Percentiles rank a stretch among this genome's conserved stretches.
phyloP scores from a whole-genome alignment of 2,797 vertebrate genomes.

The Spizella passerina region DNA sequence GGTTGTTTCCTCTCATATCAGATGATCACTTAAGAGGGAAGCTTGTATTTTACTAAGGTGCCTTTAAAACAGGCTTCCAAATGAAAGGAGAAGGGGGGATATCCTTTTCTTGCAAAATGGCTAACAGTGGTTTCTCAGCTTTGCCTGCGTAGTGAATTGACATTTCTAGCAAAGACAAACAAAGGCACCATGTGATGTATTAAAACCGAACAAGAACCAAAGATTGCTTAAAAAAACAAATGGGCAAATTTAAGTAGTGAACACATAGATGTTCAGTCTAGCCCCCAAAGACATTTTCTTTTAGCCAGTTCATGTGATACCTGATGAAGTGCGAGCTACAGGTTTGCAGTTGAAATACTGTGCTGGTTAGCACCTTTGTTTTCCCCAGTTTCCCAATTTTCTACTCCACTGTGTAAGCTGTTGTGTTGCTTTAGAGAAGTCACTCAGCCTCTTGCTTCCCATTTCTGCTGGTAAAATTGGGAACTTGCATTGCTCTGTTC shows the following conservation, averaged over 20 bases:
- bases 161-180: neutral
- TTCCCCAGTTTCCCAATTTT: neutral
- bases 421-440: neutral
- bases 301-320: neutral
- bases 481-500: neutral
- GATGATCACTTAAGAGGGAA: neutral
- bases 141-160: neutral
- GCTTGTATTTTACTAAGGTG: neutral
- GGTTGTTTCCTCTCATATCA: neutral
- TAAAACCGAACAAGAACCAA: neutral
- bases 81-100: neutral
- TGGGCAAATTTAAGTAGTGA: neutral
- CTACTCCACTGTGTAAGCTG: neutral
- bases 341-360: neutral
- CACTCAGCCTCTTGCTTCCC: neutral
- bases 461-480: neutral
- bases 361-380: neutral
- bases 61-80: neutral
- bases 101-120: neutral
- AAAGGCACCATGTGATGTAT: rapidly evolving
- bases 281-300: neutral
- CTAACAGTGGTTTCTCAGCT: neutral
- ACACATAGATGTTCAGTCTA: neutral
- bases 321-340: neutral
- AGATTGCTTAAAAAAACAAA: neutral